A percentile compares a stretch with the other conserved stretches of the same genome.
Evolutionary conservation across 2,888 invertebrate species (phyloP).

Genomic region (Tineola bisselliella): DNA sequence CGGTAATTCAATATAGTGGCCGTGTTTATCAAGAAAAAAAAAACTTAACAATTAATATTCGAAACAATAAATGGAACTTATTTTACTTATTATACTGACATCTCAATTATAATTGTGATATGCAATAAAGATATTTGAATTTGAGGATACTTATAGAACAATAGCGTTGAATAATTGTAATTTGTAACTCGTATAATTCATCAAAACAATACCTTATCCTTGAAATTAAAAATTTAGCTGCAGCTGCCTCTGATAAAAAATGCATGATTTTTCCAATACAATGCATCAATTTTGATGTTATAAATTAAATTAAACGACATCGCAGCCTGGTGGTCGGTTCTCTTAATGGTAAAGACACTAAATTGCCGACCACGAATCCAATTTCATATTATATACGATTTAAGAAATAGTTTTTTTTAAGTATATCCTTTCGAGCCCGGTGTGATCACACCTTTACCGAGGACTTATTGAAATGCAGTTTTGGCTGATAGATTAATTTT

Average conservation of each 20-base stretch:
- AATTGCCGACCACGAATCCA: neutral
- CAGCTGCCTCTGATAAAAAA: neutral
- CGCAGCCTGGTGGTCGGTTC: neutral
- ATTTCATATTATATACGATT: neutral
- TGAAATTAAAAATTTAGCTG: neutral
- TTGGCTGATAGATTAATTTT: neutral
- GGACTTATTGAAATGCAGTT: neutral
- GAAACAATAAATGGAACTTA: too few species aligned
- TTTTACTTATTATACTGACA: too few species aligned
- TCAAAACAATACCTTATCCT: neutral
- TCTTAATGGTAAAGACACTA: neutral
- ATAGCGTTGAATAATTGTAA: neutral
- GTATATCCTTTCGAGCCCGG: neutral
- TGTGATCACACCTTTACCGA: neutral
- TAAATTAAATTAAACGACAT: neutral
- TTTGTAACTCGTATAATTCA: neutral
- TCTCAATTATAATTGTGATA: too few species aligned
- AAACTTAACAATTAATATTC: too few species aligned
- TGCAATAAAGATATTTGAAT: too few species aligned
- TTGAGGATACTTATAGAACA: too few species aligned
- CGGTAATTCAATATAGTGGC: too few species aligned
- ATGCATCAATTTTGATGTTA: neutral
- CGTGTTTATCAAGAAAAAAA: too few species aligned
- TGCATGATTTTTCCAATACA: neutral
- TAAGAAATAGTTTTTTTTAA: neutral